Evolutionary conservation across 2,888 invertebrate genomes (phyloP), one percentile per base, ranked within the genome.

Genomic region (Busseola fusca): DNA sequence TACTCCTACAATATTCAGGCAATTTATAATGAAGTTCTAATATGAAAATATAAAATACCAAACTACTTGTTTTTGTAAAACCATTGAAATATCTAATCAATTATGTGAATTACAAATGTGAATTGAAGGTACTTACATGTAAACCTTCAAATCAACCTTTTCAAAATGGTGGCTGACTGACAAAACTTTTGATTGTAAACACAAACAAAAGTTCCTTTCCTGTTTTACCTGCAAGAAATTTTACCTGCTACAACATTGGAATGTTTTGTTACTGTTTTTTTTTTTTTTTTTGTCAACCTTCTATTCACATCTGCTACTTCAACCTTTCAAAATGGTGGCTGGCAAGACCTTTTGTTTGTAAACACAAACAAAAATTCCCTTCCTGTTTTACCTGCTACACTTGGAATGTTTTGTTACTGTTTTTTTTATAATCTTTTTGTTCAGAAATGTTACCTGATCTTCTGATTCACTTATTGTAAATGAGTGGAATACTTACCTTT

Each of bases 211-310:
- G 62, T 21, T 62, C 18, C n/a, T 25, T 73, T 62, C 63, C 64
- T 60, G 9, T 58, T 34, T 34, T 34, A 34, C 34, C 34, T 80
- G 34, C 34, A 34, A 59, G 64, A 50, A 70, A 63, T 70, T 69
- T 67, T 85, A 80, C 75, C 74, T 76, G 76, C 42, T 48, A 63
- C n/a, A 48, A n/a, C 60, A 52, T 66, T 71, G 62, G 64, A 62
- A 76, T 70, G 64, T 52, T 50, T 56, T 48, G 52, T 9, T 71
- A 48, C n/a, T 25, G 37, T 62, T 68, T 69, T 68, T 69, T 25
- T 25, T 42, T 34, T 34, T 64, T 12, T 69, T 25, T 34, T 30
- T 54, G 14, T 52, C 34, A 34, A 27, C 27, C 30, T 48, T 25
- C 21, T 40, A 48, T n/a, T 54, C 6, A 57, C 37, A 75, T 30